Conservation (phyloP, 2,888 invertebrate genomes). For the Scaeva pyrastri region DNA sequence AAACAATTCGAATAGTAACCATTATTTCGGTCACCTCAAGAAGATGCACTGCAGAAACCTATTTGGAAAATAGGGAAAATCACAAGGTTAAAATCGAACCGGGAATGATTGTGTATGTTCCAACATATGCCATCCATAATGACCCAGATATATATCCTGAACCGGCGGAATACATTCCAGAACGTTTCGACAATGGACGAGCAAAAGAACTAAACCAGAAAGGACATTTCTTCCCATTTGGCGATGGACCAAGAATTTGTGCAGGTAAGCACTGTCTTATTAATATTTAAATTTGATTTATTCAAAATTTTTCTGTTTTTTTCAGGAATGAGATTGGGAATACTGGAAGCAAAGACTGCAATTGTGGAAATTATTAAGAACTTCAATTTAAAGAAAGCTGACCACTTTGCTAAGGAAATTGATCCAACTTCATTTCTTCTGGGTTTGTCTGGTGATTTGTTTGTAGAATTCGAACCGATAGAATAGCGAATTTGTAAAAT, state of each 20-base stretch:
- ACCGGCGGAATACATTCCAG: slow-evolving; percentile 79
- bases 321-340: slow-evolving; percentile 78
- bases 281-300: not conserved
- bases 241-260: slow-evolving; percentile 82
- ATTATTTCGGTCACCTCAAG: slow-evolving; percentile 78
- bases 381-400: slow-evolving; percentile 71
- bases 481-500: not conserved
- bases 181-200: slow-evolving; percentile 80
- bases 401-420: slow-evolving; percentile 8
- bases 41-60: slow-evolving; percentile 78
- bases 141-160: slow-evolving; percentile 79
- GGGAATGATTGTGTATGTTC: slow-evolving; percentile 80
- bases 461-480: slow-evolving; percentile 77
- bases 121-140: slow-evolving; percentile 81
- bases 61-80: slow-evolving; percentile 72
- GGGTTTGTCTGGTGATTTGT: slow-evolving; percentile 78
- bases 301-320: not conserved
- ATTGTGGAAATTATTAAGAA: slow-evolving; percentile 77
- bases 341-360: slow-evolving; percentile 78
- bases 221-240: slow-evolving; percentile 81
- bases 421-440: slow-evolving; percentile 78
- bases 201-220: slow-evolving; percentile 77
- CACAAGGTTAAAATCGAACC: slow-evolving; percentile 77
- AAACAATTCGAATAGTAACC: slow-evolving; percentile 80
- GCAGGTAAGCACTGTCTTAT: slow-evolving; percentile 79